Evolutionary conservation across 2,888 invertebrate genomes (phyloP), one percentile per base, ranked within the genome.

Genomic region (Leucophenga maculata): DNA sequence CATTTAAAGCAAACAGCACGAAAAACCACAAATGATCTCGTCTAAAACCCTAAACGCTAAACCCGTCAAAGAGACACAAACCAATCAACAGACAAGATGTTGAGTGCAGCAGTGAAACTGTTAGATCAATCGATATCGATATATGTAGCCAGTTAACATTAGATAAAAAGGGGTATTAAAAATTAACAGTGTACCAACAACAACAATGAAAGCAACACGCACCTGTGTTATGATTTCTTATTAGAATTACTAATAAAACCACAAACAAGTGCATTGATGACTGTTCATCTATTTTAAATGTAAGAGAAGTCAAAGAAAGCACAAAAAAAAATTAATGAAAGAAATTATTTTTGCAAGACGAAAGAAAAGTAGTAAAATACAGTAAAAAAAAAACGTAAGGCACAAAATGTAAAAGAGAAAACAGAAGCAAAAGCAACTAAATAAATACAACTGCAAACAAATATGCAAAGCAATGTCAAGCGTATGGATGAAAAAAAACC

Each of bases 231-330:
- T 54, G 55, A 52, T 11, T 52, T 55, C 14, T 55, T 11, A 22
- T 75, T 77, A 74, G 64, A 14, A 11, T 67, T 57, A 52, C 75
- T 76, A 73, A 71, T 68, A 76, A 78, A 80, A 80, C 80, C 77
- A 82, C 80, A 79, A 80, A 74, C 76, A 77, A 79, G 73, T 76
- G 78, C 80, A 72, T 69, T 71, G 74, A 71, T 74, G 74, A 74
- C 69, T 74, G 70, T 66, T 69, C 57, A 67, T 74, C 74, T 75
- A 4, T 26, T 26, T 4, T 2, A 26, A 26, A 26, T 59, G 69
- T 62, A 76, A 77, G 70, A 78, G 73, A 67, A 67, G 69, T 69
- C 69, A 72, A 68, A 62, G 70, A 67, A 52, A 52, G 11, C 74
- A 74, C 72, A 73, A 72, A 73, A 73, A n/a, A 72, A 78, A 77